Percentiles rank a stretch among this genome's conserved stretches.
Evolutionary conservation across 2,888 invertebrate genomes (phyloP).

Genomic region (Lithophane socia): DNA sequence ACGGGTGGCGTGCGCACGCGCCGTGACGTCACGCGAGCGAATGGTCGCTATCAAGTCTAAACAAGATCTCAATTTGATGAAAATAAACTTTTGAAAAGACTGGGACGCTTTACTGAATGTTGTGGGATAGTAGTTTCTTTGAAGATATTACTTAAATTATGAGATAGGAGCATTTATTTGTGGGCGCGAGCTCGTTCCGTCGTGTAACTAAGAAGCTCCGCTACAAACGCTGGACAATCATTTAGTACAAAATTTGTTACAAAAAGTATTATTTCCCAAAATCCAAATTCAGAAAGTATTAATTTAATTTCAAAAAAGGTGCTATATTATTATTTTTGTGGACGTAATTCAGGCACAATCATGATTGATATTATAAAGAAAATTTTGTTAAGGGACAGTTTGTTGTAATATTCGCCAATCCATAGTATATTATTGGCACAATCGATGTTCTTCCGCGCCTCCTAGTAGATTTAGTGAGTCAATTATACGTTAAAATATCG

Average conservation of each 20-base stretch:
- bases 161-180: slow-evolving; percentile 89
- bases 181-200: slow-evolving; percentile 76
- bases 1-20: slow-evolving; percentile 56
- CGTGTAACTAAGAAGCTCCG: slow-evolving; percentile 77
- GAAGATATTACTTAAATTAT: slow-evolving; percentile 90
- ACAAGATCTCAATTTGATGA: slow-evolving; percentile 91
- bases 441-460: slow-evolving; percentile 86
- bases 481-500: slow-evolving; percentile 74
- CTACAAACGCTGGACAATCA: slow-evolving; percentile 80
- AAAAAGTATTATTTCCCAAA: slow-evolving; percentile 89
- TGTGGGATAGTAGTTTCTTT: slow-evolving; percentile 90
- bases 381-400: slow-evolving; percentile 64
- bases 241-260: slow-evolving; percentile 88
- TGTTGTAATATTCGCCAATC: slow-evolving; percentile 65
- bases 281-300: slow-evolving; percentile 88
- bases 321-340: slow-evolving; percentile 78
- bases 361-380: slow-evolving; percentile 68
- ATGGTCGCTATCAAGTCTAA: slow-evolving; percentile 87
- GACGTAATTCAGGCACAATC: slow-evolving; percentile 77
- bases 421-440: slow-evolving; percentile 76
- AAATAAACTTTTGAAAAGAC: slow-evolving; percentile 90
- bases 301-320: slow-evolving; percentile 82
- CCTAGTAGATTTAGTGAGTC: slow-evolving; percentile 77
- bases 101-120: slow-evolving; percentile 91
- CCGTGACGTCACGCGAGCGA: slow-evolving; percentile 70